These are phyloP conservation scores for Galagoides demidoff DNA, from an alignment of 2,797 vertebrate species.

Conservation along the genomic window DNA sequence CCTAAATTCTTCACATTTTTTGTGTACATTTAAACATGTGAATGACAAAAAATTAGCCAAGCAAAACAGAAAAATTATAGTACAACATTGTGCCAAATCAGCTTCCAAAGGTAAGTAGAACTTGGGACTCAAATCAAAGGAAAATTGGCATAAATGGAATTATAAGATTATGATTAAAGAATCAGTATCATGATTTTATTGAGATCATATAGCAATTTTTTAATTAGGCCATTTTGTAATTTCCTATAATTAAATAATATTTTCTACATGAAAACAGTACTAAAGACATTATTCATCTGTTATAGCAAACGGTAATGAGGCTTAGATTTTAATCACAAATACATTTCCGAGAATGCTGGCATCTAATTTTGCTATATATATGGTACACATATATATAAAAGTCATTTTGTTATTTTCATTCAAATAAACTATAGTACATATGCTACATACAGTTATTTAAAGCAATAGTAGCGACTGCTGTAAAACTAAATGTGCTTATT, in stretches of 20 bases:
- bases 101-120: conserved; percentile 35
- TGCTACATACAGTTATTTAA: conserved; percentile 6
- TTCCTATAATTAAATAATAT: conserved; percentile 24
- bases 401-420: conserved; percentile 28
- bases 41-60: conserved; percentile 44
- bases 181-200: background rate
- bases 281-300: background rate
- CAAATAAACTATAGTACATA: conserved; percentile 9
- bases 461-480: background rate
- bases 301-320: background rate
- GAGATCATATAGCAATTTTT: background rate
- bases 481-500: background rate
- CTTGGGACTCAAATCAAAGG: conserved; percentile 25
- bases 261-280: conserved; percentile 37
- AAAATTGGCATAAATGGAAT: conserved; percentile 41
- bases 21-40: background rate
- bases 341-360: background rate
- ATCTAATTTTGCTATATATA: background rate
- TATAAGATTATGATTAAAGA: conserved; percentile 10
- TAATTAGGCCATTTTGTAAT: conserved; percentile 30
- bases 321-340: conserved; percentile 57
- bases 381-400: background rate
- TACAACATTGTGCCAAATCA: background rate
- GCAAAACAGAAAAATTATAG: conserved; percentile 57
- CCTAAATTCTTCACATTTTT: conserved; percentile 28